Conservation (phyloP, 2,888 invertebrate species). For the Mantis religiosa region DNA sequence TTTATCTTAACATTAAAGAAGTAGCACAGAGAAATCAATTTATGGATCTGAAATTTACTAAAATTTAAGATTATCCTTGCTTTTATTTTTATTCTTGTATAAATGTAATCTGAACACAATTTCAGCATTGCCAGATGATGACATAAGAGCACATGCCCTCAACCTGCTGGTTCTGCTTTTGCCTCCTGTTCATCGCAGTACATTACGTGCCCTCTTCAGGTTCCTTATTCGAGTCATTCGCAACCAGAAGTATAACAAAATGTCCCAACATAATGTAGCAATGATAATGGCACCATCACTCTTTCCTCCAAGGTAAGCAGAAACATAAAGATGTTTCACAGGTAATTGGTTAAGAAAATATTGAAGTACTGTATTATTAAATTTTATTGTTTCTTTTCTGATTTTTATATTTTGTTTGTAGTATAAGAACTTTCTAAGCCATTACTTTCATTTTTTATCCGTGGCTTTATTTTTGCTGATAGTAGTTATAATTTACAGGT, state of each 20-base stretch:
- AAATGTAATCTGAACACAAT: conserved; percentile 34
- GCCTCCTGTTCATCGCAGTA: conserved; percentile 80
- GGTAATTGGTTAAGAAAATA: too few species aligned
- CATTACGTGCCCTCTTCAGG: conserved; percentile 71
- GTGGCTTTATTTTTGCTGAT: too few species aligned
- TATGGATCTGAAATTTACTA: background rate
- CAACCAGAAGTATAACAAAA: conserved; percentile 68
- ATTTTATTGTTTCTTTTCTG: too few species aligned
- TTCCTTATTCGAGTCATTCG: conserved; percentile 72
- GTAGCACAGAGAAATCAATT: background rate
- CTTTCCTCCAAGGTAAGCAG: conserved; percentile 67
- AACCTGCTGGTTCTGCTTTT: conserved; percentile 77
- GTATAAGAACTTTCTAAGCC: too few species aligned
- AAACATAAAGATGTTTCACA: too few species aligned
- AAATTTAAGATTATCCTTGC: background rate
- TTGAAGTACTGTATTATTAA: too few species aligned
- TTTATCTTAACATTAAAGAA: background rate
- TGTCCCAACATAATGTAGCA: conserved; percentile 87
- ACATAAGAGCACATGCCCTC: conserved; percentile 49
- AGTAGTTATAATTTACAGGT: too few species aligned
- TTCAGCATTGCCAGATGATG: conserved; percentile 50
- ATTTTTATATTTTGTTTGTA: too few species aligned
- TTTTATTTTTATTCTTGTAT: background rate
- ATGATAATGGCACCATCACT: conserved; percentile 95
- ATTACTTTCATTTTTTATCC: too few species aligned